Percentiles rank a stretch among this genome's conserved stretches.
phyloP scores from a whole-genome alignment of 2,113 vertebrate species.

The Meleagris gallopavo region DNA sequence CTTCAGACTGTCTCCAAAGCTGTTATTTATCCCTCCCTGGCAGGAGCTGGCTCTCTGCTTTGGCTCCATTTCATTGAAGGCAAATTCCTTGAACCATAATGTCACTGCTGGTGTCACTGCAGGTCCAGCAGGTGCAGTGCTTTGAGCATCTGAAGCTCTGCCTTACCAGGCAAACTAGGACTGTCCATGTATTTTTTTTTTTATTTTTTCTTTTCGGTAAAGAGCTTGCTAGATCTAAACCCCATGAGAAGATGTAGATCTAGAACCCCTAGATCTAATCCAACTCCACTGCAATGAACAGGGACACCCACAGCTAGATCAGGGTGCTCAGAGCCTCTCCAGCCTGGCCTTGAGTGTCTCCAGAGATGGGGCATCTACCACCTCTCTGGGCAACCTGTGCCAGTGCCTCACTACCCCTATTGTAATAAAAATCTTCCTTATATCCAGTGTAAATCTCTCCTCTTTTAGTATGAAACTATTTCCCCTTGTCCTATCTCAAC shows the following conservation, averaged over 20 bases:
- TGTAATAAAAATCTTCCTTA: no score
- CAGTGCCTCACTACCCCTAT: no score
- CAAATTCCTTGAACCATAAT: not conserved
- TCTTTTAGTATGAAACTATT: no score
- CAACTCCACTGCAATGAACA: no score
- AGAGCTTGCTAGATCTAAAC: not conserved
- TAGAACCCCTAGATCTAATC: not conserved
- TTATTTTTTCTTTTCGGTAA: not conserved
- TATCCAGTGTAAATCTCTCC: no score
- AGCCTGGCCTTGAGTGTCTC: no score
- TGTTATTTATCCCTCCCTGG: not conserved
- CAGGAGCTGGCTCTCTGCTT: not conserved
- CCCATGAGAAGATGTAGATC: not conserved
- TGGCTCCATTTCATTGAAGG: not conserved
- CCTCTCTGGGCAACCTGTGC: no score
- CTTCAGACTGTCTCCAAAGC: not conserved
- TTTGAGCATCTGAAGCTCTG: not conserved
- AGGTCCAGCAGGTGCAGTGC: not conserved
- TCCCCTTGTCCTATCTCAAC: no score
- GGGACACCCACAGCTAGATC: no score
- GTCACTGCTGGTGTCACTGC: not conserved
- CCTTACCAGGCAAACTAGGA: not conserved
- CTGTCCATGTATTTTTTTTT: not conserved
- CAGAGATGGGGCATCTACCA: no score
- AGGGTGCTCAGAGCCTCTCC: no score